phyloP scores from a whole-genome alignment of 2,113 vertebrate species.

The Urocitellus parryii region DNA sequence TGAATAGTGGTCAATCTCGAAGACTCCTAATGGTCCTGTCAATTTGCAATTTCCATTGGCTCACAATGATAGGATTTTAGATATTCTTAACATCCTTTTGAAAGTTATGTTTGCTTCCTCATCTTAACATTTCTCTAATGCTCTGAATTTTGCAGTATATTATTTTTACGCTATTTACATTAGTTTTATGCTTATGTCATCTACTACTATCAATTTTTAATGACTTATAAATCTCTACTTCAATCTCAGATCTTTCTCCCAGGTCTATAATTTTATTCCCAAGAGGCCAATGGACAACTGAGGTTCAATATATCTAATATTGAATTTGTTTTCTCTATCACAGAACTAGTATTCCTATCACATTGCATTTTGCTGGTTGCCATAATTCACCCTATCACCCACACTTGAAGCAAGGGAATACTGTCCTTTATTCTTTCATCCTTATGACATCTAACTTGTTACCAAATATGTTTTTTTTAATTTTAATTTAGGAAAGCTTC shows the following conservation, averaged over 20 bases:
- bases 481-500: constrained; percentile 25
- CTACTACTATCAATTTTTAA: not conserved
- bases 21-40: not conserved
- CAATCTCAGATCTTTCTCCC: not conserved
- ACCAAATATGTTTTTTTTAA: not conserved
- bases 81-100: not conserved
- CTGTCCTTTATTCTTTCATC: not conserved
- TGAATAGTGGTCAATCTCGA: not conserved
- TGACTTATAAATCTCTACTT: not conserved
- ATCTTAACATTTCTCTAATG: not conserved
- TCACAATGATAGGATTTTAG: not conserved
- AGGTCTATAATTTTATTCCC: not conserved
- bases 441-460: not conserved
- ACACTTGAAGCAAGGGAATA: not conserved
- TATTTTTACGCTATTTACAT: not conserved
- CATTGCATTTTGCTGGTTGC: not conserved
- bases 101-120: not conserved
- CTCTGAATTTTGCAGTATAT: not conserved
- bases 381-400: not conserved
- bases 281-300: not conserved
- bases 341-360: not conserved
- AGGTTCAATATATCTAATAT: not conserved
- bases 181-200: not conserved
- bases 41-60: not conserved
- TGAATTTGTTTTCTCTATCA: not conserved